Evolutionary conservation across 64 coral and sea anemone genomes (phyloP), one percentile per base, ranked within the genome.

Genomic region (Dendrophyllia cribrosa): DNA sequence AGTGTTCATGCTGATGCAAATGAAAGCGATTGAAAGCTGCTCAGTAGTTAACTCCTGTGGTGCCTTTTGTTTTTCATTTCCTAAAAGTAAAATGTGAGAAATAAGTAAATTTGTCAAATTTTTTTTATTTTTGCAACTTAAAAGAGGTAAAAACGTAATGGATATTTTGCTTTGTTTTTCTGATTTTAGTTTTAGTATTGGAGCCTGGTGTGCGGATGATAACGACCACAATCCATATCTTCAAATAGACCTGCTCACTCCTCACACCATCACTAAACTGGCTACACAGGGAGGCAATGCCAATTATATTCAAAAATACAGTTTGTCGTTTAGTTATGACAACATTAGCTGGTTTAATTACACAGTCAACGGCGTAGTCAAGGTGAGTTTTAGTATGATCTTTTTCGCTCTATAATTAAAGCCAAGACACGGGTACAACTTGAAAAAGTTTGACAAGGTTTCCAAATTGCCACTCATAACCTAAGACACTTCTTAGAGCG

Each of bases 181-280:
- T 59, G 22, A 8, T 5, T 75, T 59, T 11, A 70, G 45, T 47
- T 34, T 2, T 34, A 34, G 43, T 6, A 14, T 74, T 16, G 66
- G 85, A 17, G 91, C 90, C 12, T 98, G 96, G 96, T 98, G 96
- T 76, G 51, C 96, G 7, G 49, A 55, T 0, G 15, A 50, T 0
- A 16, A 14, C 12, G 93, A 95, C 45, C 0, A 4, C 4, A 81
- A 87, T 43, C 93, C 90, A 2, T 98, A 86, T 78, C 74, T 98
- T 79, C 77, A 98, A 93, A 78, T 98, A 49, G 95, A 97, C 49
- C 87, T 97, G 7, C 68, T 88, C 14, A 64, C 50, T 13, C 90
- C 93, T 58, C 88, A 97, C 46, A 97, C 92, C 43, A 62, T 97
- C 26, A 87, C 95, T 2, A 80, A 43, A 63, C 5, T 97, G 17